Evolutionary conservation across 2,113 vertebrate genomes (phyloP).

Genomic region (Nymphicus hollandicus): DNA sequence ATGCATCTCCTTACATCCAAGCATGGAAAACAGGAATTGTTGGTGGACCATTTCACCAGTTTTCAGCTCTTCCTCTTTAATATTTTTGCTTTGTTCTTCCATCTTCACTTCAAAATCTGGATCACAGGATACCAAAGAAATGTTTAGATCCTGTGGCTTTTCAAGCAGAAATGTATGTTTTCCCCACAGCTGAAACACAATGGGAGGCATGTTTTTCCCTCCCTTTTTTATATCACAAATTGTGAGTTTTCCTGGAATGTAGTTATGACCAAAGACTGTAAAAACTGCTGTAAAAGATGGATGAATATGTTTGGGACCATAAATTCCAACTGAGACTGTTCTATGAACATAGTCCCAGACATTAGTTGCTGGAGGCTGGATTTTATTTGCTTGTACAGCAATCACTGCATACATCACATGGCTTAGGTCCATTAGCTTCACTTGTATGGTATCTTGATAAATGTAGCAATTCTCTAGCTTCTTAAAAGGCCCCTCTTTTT

Average conservation of each 20-base stretch:
- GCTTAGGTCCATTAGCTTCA: conserved; percentile 82
- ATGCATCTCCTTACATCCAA: conserved; percentile 72
- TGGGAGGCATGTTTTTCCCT: conserved; percentile 82
- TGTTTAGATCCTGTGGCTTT: conserved; percentile 78
- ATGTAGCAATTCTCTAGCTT: conserved; percentile 82
- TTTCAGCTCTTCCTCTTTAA: conserved; percentile 82
- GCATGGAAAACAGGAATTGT: conserved; percentile 77
- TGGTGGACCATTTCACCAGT: conserved; percentile 77
- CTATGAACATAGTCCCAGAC: conserved; percentile 80
- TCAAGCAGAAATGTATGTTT: conserved; percentile 83
- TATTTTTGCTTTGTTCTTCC: conserved; percentile 78
- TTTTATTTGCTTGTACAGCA: conserved; percentile 76
- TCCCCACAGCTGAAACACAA: conserved; percentile 95
- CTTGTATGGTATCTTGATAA: conserved; percentile 85
- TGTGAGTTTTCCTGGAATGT: conserved; percentile 85
- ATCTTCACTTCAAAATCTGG: conserved; percentile 82
- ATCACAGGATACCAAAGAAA: conserved; percentile 75
- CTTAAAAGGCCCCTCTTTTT: conserved; percentile 87
- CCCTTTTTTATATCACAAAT: conserved; percentile 82
- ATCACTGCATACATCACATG: conserved; percentile 85
- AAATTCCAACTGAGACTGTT: conserved; percentile 85
- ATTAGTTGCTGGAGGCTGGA: conserved; percentile 80
- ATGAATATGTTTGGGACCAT: conserved; percentile 92
- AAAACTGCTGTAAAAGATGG: conserved; percentile 88
- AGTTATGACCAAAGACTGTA: conserved; percentile 85